Evolutionary conservation across 2,113 vertebrate genomes (phyloP), one percentile per base, ranked within the genome.

Genomic region (Seriola quinqueradiata): DNA sequence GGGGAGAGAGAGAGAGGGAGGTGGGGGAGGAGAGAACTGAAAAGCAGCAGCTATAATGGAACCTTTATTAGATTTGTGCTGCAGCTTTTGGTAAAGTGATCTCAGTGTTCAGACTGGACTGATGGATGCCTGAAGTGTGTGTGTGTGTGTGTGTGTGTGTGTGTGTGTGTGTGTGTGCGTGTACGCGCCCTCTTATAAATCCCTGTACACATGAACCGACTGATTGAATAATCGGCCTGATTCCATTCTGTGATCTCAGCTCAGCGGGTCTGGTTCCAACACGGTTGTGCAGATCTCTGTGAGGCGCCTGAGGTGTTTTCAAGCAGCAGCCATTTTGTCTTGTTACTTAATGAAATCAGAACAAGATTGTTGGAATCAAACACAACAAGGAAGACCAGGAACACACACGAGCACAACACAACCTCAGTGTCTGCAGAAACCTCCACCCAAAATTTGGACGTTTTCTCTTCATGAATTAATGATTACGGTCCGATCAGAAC

Each of bases 21-120:
- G 11, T 4, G n/a, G 13, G 38, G 78, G 12, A 16, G 5, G 36
- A 74, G 38, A 71, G 70, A 61, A 82, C 60, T 71, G 85, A 64
- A 76, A 67, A 40, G 86, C 80, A 68, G 73, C 72, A 70, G 70
- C 75, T 85, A 74, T 90, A 92, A 92, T 92, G 89, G 92, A 91
- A 70, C 32, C 76, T 85, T 90, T 87, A 94, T 94, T 93, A 91
- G 90, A 91, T 93, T 92, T 81, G 61, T 55, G 63, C 65, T 84
- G 82, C 66, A 83, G 87, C 67, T 77, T 84, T 90, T 81, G 71
- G 77, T 87, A 93, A 72, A 91, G 87, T 87, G 91, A 90, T 91
- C 87, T 61, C 70, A 82, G 70, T 8, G 34, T 77, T 76, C 71
- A 79, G 83, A 78, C 75, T 3, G 48, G 67, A 60, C 79, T 87